These are phyloP conservation scores for Gymnobelideus leadbeateri DNA, from an alignment of 2,113 vertebrate genomes.

Conservation along the genomic window DNA sequence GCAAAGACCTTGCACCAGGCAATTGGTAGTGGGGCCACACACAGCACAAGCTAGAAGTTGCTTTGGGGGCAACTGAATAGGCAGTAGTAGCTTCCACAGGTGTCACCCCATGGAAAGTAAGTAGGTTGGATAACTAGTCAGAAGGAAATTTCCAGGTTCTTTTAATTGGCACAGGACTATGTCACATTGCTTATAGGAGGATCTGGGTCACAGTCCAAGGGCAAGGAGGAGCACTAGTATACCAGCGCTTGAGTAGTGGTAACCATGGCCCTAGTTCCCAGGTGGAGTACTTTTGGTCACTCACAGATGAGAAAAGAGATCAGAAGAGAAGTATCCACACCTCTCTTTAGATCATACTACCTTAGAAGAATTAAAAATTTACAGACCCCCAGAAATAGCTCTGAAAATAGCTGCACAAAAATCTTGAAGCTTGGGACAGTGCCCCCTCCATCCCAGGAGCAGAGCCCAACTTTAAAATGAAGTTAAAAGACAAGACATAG, in stretches of 20 bases:
- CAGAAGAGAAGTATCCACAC: too few species aligned
- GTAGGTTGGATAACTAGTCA: background rate
- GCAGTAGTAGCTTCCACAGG: background rate
- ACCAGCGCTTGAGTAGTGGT: background rate
- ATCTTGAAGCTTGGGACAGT: background rate
- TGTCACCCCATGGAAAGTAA: background rate
- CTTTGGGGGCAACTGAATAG: background rate
- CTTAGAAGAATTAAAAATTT: background rate
- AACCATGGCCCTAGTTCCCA: too few species aligned
- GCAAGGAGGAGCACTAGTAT: background rate
- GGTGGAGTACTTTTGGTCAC: too few species aligned
- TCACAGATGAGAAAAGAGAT: background rate
- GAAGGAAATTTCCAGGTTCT: background rate
- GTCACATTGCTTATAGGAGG: background rate
- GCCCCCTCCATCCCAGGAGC: background rate
- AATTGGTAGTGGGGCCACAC: too few species aligned
- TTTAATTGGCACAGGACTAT: background rate
- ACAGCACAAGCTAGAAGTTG: too few species aligned
- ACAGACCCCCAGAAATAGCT: background rate
- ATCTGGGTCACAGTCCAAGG: background rate
- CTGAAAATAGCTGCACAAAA: background rate
- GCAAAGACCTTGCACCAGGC: too few species aligned
- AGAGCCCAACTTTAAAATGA: background rate
- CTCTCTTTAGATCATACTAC: background rate
- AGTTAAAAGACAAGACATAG: background rate